Conservation (phyloP, 2,888 invertebrate species). For the Ceriagrion tenellum region DNA sequence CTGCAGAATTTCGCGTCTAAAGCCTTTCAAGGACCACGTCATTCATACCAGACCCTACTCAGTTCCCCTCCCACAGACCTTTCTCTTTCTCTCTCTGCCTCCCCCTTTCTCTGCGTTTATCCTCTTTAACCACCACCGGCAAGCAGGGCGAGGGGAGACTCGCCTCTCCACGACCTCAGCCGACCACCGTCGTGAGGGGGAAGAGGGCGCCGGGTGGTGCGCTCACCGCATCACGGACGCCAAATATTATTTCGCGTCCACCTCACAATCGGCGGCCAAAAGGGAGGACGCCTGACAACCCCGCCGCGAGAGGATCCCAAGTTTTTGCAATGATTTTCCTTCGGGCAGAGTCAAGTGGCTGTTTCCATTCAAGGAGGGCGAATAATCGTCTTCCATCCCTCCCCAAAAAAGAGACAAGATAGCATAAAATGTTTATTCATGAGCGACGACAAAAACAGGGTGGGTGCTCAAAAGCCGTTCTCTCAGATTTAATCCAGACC, state of each 20-base stretch:
- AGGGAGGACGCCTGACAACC: neutral
- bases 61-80: too few relatives aligned
- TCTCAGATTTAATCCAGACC: neutral
- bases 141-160: too few relatives aligned
- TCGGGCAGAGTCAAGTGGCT: neutral
- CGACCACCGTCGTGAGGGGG: too few relatives aligned
- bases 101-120: neutral
- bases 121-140: too few relatives aligned
- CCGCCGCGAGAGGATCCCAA: neutral
- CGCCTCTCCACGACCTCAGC: too few relatives aligned
- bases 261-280: neutral
- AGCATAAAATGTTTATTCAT: conserved; percentile 8
- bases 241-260: conserved; percentile 10
- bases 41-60: conserved; percentile 5
- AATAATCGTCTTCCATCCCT: neutral
- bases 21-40: neutral
- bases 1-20: neutral
- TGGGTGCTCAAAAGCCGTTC: conserved; percentile 14
- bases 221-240: neutral
- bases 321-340: neutral
- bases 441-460: neutral
- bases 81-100: neutral
- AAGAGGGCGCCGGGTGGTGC: too few relatives aligned
- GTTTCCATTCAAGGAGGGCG: neutral
- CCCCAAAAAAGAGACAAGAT: neutral